Conservation (phyloP, 2,113 vertebrate species). For the Orientallactaga bullata region DNA sequence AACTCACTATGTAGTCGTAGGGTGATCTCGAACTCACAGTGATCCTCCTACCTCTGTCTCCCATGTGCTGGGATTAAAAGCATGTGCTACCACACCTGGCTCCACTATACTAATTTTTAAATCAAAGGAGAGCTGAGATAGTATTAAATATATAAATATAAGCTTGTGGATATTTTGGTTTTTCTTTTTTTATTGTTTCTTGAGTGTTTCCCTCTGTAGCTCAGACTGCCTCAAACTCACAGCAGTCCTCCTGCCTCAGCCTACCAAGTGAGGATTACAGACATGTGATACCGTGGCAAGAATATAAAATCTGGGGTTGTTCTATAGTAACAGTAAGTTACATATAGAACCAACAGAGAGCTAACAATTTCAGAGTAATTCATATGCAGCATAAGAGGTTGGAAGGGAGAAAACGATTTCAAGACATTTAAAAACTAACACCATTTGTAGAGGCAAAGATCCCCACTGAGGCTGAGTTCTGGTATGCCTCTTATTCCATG, state of each 20-base stretch:
- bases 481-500: neutral
- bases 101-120: neutral
- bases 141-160: conserved; percentile 14
- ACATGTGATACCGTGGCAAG: neutral
- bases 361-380: neutral
- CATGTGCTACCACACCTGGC: too few relatives aligned
- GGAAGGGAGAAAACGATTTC: neutral
- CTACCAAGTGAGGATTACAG: neutral
- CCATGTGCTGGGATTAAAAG: too few relatives aligned
- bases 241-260: neutral
- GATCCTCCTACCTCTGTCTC: too few relatives aligned
- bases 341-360: neutral
- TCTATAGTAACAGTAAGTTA: neutral
- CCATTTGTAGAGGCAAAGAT: neutral
- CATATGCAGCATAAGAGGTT: neutral
- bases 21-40: too few relatives aligned
- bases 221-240: neutral
- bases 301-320: neutral
- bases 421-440: neutral
- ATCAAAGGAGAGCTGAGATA: neutral
- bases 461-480: neutral
- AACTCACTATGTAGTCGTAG: too few relatives aligned
- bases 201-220: neutral
- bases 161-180: neutral
- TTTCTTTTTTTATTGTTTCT: neutral